Evolutionary conservation across 37 sponge, comb jelly and placozoan species (phyloP).

Genomic region (Chondrilla cf. caribensis): DNA sequence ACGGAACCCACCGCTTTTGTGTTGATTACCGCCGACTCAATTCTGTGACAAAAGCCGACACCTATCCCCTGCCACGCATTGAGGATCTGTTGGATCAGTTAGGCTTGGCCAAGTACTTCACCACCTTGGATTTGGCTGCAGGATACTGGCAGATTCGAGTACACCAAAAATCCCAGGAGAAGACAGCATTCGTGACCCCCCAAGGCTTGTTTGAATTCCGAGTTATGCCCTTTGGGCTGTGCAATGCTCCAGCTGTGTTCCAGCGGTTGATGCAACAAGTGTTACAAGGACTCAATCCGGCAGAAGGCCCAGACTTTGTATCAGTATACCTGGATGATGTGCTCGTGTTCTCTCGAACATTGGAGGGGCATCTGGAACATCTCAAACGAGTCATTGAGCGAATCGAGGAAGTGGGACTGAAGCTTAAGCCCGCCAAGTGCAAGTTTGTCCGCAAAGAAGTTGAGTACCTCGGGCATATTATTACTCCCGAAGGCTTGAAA

Average conservation of each 20-base stretch:
- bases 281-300: conserved; percentile 24
- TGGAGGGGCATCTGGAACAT: conserved; percentile 36
- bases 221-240: conserved; percentile 24
- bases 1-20: conserved; percentile 10
- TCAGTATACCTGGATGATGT: conserved; percentile 49
- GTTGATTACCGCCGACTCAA: conserved; percentile 38
- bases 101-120: conserved; percentile 29
- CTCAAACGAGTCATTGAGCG: conserved; percentile 3
- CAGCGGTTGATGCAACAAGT: conserved; percentile 41
- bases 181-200: conserved; percentile 14
- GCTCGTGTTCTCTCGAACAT: conserved; percentile 31
- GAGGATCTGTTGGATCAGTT: conserved; percentile 48
- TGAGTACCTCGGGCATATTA: conserved; percentile 31
- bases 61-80: conserved; percentile 37
- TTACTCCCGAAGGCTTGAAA: conserved; percentile 24
- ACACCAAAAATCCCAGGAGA: conserved; percentile 35
- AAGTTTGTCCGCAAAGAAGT: conserved; percentile 24
- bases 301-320: conserved; percentile 30
- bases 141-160: conserved; percentile 45
- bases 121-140: conserved; percentile 30
- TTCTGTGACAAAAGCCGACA: conserved; percentile 41
- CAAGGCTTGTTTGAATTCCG: conserved; percentile 20
- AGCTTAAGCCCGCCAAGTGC: conserved; percentile 41
- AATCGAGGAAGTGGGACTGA: conserved; percentile 14
- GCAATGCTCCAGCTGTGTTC: conserved; percentile 44